These are phyloP conservation scores for Solea senegalensis DNA, from an alignment of 2,113 vertebrate species.

Conservation along the genomic window DNA sequence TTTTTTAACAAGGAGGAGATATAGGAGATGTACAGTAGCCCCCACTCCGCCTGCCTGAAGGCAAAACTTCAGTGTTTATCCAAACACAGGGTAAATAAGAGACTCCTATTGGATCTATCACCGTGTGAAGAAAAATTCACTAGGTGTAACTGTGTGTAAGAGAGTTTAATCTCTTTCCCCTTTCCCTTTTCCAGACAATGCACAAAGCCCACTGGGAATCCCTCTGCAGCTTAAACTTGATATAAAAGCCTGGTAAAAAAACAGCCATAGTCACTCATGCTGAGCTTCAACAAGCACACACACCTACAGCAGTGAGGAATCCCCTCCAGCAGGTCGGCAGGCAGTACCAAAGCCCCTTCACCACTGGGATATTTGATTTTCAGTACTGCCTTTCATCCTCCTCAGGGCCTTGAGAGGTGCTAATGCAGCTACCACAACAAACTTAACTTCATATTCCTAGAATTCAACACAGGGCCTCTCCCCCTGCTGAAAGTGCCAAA, in stretches of 20 bases:
- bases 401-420: background rate
- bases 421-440: conserved; percentile 18
- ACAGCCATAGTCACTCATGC: background rate
- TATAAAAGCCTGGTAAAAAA: conserved; percentile 29
- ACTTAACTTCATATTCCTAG: conserved; percentile 40
- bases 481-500: conserved; percentile 27
- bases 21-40: conserved; percentile 20
- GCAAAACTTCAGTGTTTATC: conserved; percentile 53
- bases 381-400: conserved; percentile 35
- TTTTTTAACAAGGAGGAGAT: conserved; percentile 12
- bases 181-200: conserved; percentile 32
- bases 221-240: conserved; percentile 42
- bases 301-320: conserved; percentile 10
- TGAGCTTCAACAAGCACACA: conserved; percentile 9
- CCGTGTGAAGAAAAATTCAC: conserved; percentile 27
- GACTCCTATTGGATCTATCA: conserved; percentile 40
- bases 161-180: conserved; percentile 43
- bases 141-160: conserved; percentile 3
- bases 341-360: conserved; percentile 21
- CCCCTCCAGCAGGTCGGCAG: background rate
- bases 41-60: conserved; percentile 31
- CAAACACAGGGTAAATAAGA: conserved; percentile 54
- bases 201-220: conserved; percentile 46
- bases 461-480: conserved; percentile 30
- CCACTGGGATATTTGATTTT: conserved; percentile 26